Base-by-base conservation (phyloP, 2,113 vertebrate genomes). In the Struthio camelus region DNA sequence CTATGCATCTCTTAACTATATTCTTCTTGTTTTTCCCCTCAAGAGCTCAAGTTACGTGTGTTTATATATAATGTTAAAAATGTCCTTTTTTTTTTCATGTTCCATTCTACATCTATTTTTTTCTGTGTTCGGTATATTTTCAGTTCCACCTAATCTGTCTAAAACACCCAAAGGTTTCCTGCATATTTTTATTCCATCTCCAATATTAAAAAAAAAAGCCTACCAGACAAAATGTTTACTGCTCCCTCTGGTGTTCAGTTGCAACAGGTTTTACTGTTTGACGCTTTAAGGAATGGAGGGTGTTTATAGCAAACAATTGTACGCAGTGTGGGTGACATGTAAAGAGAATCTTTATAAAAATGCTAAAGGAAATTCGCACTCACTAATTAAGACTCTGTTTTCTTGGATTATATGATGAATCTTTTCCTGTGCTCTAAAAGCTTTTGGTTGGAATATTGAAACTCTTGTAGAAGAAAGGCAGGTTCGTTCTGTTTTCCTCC, bases 201-300 rank as follows among this genome's bases (percentile, higher is more conserved):
- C 38, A 5, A 0, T 32, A 22, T 24, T 38, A 76, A 69, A 62
- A 42, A 76, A 69, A 62, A 20, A 42, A 54, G 36, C 36, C n/a
- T 38, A 2, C 17, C 27, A 70, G 81, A 61, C 23, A 15, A 15
- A 76, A 14, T 27, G 91, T 79, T 92, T 70, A 11, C 76, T 95
- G 82, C 94, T 96, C 90, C 90, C 94, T 89, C 93, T 97, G 86
- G 62, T 73, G 94, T 96, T 94, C 78, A 2, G 58, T 85, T 38
- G 38, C 70, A 71, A 61, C 73, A 77, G 78, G 70, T 87, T 82
- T 77, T 66, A 46, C 56, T 51, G 75, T 53, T 89, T 11, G 2
- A 7, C 7, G 0, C 0, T 1, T 19, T 27, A 27, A 15, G 69
- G 18, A 54, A 19, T 2, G 14, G 38, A 50, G 46, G 3, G 11